A percentile compares a stretch with the other conserved stretches of the same genome.
These are phyloP conservation scores for Odontamblyopus lacepedii DNA, from an alignment of 2,797 vertebrate genomes.

Conservation along the genomic window DNA sequence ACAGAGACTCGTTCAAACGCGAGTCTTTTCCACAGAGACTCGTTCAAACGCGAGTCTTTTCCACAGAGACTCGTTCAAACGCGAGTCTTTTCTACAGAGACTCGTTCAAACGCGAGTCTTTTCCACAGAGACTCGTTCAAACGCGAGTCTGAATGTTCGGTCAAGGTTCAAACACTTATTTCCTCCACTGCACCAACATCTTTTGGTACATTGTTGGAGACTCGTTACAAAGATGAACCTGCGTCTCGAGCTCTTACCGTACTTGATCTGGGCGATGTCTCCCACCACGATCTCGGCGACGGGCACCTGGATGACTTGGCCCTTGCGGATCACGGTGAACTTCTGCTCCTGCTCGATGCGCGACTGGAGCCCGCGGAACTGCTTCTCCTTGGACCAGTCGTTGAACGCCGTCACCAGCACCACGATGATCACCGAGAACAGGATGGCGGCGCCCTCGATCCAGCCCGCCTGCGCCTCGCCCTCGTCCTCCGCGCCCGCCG, in stretches of 20 bases:
- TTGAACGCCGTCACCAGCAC: slow-evolving; percentile 97
- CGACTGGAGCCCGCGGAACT: slow-evolving; percentile 95
- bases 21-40: no score
- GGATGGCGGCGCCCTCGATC: slow-evolving; percentile 96
- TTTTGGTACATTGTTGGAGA: no score
- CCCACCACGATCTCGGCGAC: slow-evolving; percentile 95
- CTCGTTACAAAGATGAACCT: no score
- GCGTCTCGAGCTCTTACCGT: slow-evolving; percentile 76
- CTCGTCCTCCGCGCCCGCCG: slow-evolving; percentile 82
- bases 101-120: no score
- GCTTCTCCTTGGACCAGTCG: slow-evolving; percentile 98
- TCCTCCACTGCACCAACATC: no score
- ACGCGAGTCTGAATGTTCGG: no score
- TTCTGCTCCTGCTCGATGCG: slow-evolving; percentile 97
- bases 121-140: no score
- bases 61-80: no score
- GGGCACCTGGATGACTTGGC: slow-evolving; percentile 96
- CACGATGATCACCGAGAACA: slow-evolving; percentile 94
- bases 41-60: no score
- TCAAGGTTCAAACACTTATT: no score
- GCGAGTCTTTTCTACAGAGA: no score
- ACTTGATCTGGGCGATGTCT: slow-evolving; percentile 97
- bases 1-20: no score
- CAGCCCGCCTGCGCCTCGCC: slow-evolving; percentile 92
- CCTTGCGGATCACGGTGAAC: slow-evolving; percentile 94